Evolutionary conservation across 2,113 vertebrate species (phyloP).

Genomic region (Myiagra hebetior): DNA sequence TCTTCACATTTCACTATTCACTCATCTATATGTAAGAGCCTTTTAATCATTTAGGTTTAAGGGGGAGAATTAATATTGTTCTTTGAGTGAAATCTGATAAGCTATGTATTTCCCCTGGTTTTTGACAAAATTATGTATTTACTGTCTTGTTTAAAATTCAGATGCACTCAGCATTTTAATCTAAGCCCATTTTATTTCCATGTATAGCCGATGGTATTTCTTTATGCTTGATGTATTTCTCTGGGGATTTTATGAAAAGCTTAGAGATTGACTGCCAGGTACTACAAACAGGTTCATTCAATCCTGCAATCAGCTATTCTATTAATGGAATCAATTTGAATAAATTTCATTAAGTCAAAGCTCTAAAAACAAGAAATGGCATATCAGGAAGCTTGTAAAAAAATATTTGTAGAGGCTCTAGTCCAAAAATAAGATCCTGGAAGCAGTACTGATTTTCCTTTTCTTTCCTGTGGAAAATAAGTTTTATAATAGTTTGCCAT

Average conservation of each 20-base stretch:
- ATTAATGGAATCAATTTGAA: conserved; percentile 49
- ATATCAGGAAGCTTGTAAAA: background rate
- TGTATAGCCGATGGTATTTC: background rate
- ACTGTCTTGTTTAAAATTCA: background rate
- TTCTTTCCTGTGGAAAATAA: background rate
- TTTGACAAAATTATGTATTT: background rate
- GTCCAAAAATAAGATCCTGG: background rate
- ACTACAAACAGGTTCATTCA: conserved; percentile 45
- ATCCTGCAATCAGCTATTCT: conserved; percentile 38
- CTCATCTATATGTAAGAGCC: background rate
- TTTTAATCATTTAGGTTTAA: background rate
- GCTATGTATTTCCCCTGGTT: background rate
- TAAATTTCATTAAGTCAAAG: conserved; percentile 8
- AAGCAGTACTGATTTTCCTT: background rate
- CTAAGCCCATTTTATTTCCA: conserved; percentile 12
- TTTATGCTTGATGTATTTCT: conserved; percentile 34
- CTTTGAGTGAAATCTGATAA: conserved; percentile 1
- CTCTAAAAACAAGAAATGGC: background rate
- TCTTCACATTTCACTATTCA: background rate
- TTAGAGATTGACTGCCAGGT: conserved; percentile 37
- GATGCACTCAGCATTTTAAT: background rate
- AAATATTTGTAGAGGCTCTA: background rate
- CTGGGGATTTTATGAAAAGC: conserved; percentile 15
- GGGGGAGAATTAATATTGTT: background rate
- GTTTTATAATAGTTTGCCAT: background rate